A percentile compares a stretch with the other conserved stretches of the same genome.
Conservation (phyloP, 64 coral and sea anemone species). For the Anthopleura sola region DNA sequence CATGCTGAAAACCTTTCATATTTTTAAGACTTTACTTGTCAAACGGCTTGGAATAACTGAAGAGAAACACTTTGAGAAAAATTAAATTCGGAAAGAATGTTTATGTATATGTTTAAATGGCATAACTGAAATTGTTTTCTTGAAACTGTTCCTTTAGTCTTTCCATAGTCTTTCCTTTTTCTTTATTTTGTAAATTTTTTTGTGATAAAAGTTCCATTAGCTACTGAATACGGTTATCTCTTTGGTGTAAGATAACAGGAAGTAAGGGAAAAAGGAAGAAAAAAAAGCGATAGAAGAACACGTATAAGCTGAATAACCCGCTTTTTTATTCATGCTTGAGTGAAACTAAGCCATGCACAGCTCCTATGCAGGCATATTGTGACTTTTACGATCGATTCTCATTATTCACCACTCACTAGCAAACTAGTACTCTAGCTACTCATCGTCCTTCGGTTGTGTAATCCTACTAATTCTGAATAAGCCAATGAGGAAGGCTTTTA, state of each 20-base stretch:
- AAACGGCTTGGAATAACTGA: too few species aligned
- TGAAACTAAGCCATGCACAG: not conserved
- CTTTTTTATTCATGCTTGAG: not conserved
- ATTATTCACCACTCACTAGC: too few species aligned
- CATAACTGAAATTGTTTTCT: too few species aligned
- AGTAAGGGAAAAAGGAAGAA: not conserved
- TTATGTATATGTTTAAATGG: too few species aligned
- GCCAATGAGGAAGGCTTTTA: not conserved
- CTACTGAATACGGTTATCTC: not conserved
- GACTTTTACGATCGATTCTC: not conserved
- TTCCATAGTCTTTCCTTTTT: not conserved
- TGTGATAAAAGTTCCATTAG: not conserved
- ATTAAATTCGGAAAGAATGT: too few species aligned
- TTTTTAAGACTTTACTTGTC: too few species aligned
- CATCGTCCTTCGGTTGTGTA: not conserved
- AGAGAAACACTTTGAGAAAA: too few species aligned
- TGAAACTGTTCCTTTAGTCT: not conserved
- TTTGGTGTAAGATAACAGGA: not conserved
- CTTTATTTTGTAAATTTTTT: not conserved
- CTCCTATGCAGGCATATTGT: not conserved
- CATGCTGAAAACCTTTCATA: too few species aligned
- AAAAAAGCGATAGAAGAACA: not conserved
- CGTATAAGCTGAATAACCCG: not conserved
- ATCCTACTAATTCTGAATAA: not conserved
- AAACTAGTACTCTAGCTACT: too few species aligned